Base-by-base conservation (phyloP, 2,888 invertebrate genomes). In the Oscheius sp. region DNA sequence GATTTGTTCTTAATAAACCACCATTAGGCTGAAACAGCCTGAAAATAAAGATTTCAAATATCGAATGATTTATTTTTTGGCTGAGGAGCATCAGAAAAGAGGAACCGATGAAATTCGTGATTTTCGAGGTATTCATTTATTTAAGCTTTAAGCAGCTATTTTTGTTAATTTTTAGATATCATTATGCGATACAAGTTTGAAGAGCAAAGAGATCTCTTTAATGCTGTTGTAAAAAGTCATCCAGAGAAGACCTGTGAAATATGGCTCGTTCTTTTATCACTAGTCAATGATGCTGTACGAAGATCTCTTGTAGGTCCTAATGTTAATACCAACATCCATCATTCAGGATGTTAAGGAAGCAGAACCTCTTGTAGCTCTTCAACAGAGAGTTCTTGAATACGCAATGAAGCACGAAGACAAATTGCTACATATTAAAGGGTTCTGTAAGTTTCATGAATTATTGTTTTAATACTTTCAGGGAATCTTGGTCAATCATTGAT, bases 401-500 rank as follows among this genome's bases (percentile, higher is more conserved):
- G n/a, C 30, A 28, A 26, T 38, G 14, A 38, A 56, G 38, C 17
- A 36, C 36, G 33, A 24, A 24, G 36, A 17, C 4, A 20, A 17
- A 6, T 9, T 22, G 1, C 26, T 22, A 32, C 32, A 54, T 6
- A 32, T 54, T 26, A 20, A 26, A n/a, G 59, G 59, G 5, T 26
- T 59, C 9, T 44, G 59, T 59, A 26, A 59, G 59, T 44, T 28
- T 24, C 1, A 14, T 44, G n/a, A 24, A 38, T 41, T 8, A 9
- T 61, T 33, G 2, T 30, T 22, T 32, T 20, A 20, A 24, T 47
- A 32, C 33, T 57, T 38, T 8, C 12, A 57, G 62, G 32, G 12
- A 62, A 49, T 30, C 24, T 62, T 2, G 62, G 62, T 0, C 26
- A 24, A 5, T 62, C 62, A 12, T 26, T 62, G 17, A 32, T 62